Percentiles rank a stretch among this genome's conserved stretches.
Evolutionary conservation across 2,797 vertebrate genomes (phyloP).

Genomic region (Zalophus californianus): DNA sequence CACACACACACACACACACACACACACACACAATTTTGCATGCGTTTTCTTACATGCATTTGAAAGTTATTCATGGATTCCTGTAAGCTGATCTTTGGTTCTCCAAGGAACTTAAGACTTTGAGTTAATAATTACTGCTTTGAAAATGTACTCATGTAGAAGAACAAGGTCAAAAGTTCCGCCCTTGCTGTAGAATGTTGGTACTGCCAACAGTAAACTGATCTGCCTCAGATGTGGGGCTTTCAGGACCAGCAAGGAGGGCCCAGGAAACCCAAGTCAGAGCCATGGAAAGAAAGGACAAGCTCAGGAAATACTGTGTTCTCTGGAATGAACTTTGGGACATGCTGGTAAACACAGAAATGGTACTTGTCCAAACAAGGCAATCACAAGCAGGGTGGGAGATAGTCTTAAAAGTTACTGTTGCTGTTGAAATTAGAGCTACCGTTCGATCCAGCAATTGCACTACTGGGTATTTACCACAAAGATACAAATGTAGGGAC

Average conservation of each 20-base stretch:
- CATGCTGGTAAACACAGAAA: neutral
- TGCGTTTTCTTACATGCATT: neutral
- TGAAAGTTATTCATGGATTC: neutral
- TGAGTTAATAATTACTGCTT: neutral
- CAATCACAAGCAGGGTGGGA: neutral
- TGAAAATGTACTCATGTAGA: neutral
- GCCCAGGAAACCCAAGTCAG: neutral
- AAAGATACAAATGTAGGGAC: no score
- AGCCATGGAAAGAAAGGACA: neutral
- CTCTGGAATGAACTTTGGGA: neutral
- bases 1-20: neutral
- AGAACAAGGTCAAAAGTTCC: conserved; percentile 12
- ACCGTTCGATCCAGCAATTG: no score
- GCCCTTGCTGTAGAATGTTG: neutral
- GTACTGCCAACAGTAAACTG: neutral
- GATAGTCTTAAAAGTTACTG: neutral
- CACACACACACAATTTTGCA: neutral
- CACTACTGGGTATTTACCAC: no score
- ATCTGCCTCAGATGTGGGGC: neutral
- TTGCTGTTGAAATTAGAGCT: no score
- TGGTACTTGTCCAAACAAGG: neutral
- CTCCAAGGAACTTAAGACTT: conserved; percentile 27
- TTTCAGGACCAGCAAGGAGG: neutral
- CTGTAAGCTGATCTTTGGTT: neutral
- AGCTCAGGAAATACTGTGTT: neutral